Evolutionary conservation across 1,140 invertebrate genomes (phyloP).

Genomic region (Cataglyphis hispanica): DNA sequence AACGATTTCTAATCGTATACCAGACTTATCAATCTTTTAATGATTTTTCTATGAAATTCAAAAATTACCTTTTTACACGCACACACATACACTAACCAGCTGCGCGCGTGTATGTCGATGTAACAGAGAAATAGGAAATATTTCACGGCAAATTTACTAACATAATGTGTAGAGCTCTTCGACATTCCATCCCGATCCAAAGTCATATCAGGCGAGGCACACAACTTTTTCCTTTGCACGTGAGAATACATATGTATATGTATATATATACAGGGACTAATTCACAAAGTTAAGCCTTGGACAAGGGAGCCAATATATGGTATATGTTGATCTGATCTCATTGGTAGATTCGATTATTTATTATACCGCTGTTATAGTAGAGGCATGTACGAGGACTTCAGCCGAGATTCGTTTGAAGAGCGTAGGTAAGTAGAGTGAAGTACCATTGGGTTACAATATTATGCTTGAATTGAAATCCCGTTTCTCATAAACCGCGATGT

Average conservation of each 20-base stretch:
- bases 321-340: slow-evolving; percentile 74
- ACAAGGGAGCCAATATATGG: slow-evolving; percentile 80
- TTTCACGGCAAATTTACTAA: not conserved
- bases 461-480: slow-evolving; percentile 75
- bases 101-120: not conserved
- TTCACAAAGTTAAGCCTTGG: slow-evolving; percentile 85
- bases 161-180: not conserved
- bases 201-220: slow-evolving; percentile 76
- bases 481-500: slow-evolving; percentile 46
- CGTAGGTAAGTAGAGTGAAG: slow-evolving; percentile 89
- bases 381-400: slow-evolving; percentile 94
- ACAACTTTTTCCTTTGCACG: slow-evolving; percentile 61
- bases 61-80: not conserved
- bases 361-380: slow-evolving; percentile 86
- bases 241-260: slow-evolving; percentile 43
- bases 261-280: slow-evolving; percentile 75
- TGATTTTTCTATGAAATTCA: not conserved
- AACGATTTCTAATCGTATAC: slow-evolving; percentile 19
- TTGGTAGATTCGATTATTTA: slow-evolving; percentile 84
- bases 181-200: slow-evolving; percentile 33
- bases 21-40: not conserved
- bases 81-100: too few species aligned
- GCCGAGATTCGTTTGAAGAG: slow-evolving; percentile 94
- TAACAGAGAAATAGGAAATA: not conserved
- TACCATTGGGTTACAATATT: slow-evolving; percentile 69